A percentile compares a stretch with the other conserved stretches of the same genome.
phyloP scores from a whole-genome alignment of 1,140 invertebrate species.

The Conus ventricosus region DNA sequence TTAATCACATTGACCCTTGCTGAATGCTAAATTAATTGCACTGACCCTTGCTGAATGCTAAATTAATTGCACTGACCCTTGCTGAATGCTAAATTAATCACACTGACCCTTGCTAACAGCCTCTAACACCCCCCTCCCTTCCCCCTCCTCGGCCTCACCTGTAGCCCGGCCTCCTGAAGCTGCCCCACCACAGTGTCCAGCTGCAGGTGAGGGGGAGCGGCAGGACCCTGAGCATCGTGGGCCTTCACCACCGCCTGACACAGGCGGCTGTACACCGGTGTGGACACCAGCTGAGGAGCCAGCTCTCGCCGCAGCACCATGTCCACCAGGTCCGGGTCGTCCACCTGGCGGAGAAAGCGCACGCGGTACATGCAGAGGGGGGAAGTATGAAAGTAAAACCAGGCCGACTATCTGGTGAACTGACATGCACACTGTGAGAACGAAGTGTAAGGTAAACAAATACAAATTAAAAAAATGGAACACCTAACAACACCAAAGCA shows the following conservation, averaged over 20 bases:
- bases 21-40: neutral
- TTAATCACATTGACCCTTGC: too few relatives aligned
- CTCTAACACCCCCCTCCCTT: neutral
- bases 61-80: too few relatives aligned
- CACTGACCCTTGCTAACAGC: too few relatives aligned
- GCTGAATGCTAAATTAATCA: too few relatives aligned
- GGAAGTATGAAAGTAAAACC: too few relatives aligned
- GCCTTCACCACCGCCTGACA: neutral
- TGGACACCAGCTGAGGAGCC: conserved; percentile 14
- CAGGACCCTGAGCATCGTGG: neutral
- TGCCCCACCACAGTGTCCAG: conserved; percentile 29
- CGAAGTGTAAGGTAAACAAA: too few relatives aligned
- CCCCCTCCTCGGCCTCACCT: neutral
- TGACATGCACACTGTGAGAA: too few relatives aligned
- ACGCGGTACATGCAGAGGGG: too few relatives aligned
- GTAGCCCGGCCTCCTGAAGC: conserved; percentile 31
- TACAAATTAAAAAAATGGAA: too few relatives aligned
- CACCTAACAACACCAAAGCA: too few relatives aligned
- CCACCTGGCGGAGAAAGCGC: neutral
- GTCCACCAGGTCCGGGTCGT: conserved; percentile 18
- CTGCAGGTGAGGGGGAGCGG: conserved; percentile 12
- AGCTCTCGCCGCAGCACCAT: conserved; percentile 10
- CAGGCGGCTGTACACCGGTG: neutral
- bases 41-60: too few relatives aligned
- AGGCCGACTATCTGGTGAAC: too few relatives aligned